A percentile compares a stretch with the other conserved stretches of the same genome.
phyloP scores from a whole-genome alignment of 2,113 vertebrate species.

The Tychaedon coryphoeus region DNA sequence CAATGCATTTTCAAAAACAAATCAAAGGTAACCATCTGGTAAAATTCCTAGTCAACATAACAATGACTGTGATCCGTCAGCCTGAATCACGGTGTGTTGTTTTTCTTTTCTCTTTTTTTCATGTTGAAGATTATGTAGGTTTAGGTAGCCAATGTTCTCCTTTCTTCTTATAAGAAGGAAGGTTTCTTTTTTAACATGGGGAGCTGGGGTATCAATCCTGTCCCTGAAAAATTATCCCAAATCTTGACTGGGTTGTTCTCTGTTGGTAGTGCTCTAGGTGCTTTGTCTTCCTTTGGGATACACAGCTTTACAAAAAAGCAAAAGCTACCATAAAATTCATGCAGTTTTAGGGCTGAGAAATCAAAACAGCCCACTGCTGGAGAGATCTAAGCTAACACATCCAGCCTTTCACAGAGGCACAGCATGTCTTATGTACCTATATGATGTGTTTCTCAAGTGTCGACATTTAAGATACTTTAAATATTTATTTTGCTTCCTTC shows the following conservation, averaged over 20 bases:
- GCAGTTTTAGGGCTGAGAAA: not conserved
- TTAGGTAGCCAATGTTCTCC: not conserved
- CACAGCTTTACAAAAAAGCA: not conserved
- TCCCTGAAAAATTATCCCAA: not conserved
- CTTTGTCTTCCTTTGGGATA: not conserved
- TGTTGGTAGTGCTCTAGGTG: not conserved
- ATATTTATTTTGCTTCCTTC: not conserved
- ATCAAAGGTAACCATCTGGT: conserved; percentile 2
- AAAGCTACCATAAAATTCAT: not conserved
- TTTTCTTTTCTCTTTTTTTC: not conserved
- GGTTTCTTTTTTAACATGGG: not conserved
- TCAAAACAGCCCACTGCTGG: not conserved
- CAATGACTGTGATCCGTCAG: not conserved
- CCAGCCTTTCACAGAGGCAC: not conserved
- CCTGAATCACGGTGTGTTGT: not conserved
- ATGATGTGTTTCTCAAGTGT: not conserved
- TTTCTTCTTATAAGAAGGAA: not conserved
- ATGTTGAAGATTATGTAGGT: not conserved
- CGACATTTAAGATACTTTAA: not conserved
- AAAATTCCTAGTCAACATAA: not conserved
- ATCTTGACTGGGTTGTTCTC: not conserved
- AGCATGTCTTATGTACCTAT: accelerated
- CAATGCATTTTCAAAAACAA: conserved; percentile 21
- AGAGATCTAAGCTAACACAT: not conserved
- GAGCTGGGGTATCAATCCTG: not conserved